phyloP scores from a whole-genome alignment of 2,113 vertebrate species.

The Aleadryas rufinucha region DNA sequence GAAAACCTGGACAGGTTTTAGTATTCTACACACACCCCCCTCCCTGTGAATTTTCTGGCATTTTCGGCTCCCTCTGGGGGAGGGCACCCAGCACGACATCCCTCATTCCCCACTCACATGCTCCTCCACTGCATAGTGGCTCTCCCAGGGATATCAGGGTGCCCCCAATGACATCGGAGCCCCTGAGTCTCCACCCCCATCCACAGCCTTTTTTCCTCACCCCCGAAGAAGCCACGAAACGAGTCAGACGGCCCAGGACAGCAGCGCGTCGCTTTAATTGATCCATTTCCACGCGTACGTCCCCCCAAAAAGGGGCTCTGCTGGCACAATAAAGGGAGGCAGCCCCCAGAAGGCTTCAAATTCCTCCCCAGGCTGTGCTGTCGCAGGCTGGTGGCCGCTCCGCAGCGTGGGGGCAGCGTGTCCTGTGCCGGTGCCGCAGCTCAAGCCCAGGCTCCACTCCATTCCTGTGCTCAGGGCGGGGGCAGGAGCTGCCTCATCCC shows the following conservation, averaged over 20 bases:
- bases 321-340: not conserved
- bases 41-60: not conserved
- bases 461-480: not conserved
- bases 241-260: not conserved
- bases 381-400: not conserved
- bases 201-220: not conserved
- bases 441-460: not conserved
- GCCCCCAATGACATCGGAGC: not conserved
- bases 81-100: not conserved
- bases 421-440: accelerated
- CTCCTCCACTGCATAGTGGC: not conserved
- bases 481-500: not conserved
- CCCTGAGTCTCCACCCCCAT: too few relatives aligned
- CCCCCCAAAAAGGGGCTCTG: not conserved
- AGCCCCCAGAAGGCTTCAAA: not conserved
- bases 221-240: not conserved
- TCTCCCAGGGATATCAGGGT: not conserved
- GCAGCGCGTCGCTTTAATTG: not conserved
- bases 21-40: not conserved
- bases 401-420: not conserved
- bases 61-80: not conserved
- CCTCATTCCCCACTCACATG: not conserved
- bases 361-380: not conserved
- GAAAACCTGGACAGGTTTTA: not conserved
- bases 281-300: not conserved